phyloP scores from a whole-genome alignment of 2,888 invertebrate genomes.

The Saturnia pavonia region DNA sequence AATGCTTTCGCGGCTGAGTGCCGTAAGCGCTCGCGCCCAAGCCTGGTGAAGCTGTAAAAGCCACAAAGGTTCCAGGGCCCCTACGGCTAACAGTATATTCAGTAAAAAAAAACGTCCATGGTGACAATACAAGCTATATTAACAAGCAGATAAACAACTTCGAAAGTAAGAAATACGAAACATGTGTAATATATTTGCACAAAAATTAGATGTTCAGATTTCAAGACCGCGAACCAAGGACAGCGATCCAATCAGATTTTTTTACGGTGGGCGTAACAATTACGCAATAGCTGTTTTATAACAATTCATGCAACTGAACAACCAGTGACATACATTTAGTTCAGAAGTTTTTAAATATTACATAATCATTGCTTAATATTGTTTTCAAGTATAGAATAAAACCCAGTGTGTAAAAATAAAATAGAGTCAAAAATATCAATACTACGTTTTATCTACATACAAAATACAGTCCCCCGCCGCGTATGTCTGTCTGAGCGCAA shows the following conservation, averaged over 20 bases:
- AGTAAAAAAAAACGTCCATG: too few relatives aligned
- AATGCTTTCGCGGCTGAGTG: too few relatives aligned
- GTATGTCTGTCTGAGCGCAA: too few relatives aligned
- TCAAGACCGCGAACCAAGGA: conserved; percentile 29
- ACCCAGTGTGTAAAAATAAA: too few relatives aligned
- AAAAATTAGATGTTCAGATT: conserved; percentile 1
- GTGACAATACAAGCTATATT: too few relatives aligned
- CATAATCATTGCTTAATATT: conserved; percentile 14
- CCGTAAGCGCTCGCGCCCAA: too few relatives aligned
- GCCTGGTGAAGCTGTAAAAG: too few relatives aligned
- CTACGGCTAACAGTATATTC: too few relatives aligned
- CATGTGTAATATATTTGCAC: conserved; percentile 8
- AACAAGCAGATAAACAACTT: not conserved
- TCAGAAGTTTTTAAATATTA: conserved; percentile 15
- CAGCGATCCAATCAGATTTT: conserved; percentile 67
- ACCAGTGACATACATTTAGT: conserved; percentile 22
- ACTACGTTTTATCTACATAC: too few relatives aligned
- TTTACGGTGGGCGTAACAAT: conserved; percentile 54
- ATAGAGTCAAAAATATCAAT: too few relatives aligned
- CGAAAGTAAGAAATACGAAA: not conserved
- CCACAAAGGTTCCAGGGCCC: too few relatives aligned
- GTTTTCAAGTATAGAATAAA: not conserved
- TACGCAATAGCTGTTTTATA: conserved; percentile 50
- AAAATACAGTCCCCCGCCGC: too few relatives aligned
- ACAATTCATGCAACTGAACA: conserved; percentile 45